Percentiles rank a stretch among this genome's conserved stretches.
Conservation (phyloP, 2,113 vertebrate genomes). For the Excalfactoria chinensis region DNA sequence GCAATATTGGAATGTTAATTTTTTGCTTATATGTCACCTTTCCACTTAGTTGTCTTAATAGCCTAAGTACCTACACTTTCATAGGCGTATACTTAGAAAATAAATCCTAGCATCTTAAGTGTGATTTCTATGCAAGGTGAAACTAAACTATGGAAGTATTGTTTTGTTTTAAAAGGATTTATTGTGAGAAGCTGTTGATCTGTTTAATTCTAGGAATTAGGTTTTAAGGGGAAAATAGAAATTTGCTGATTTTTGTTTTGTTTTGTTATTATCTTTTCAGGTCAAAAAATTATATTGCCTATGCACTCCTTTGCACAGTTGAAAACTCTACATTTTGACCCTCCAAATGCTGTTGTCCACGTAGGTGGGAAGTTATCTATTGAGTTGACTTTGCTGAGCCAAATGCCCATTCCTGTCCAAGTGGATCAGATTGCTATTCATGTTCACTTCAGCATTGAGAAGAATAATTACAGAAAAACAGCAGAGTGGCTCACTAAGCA, state of each 20-base stretch:
- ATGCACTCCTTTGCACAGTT: conserved; percentile 90
- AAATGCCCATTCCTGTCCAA: conserved; percentile 88
- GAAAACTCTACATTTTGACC: conserved; percentile 86
- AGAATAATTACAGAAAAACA: conserved; percentile 84
- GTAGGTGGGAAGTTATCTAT: conserved; percentile 87
- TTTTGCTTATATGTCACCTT: background rate
- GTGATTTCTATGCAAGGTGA: background rate
- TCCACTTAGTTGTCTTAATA: background rate
- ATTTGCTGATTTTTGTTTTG: background rate
- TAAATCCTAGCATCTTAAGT: background rate
- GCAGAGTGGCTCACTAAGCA: conserved; percentile 83
- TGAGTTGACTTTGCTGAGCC: conserved; percentile 86
- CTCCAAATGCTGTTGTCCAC: conserved; percentile 87
- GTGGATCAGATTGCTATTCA: conserved; percentile 87
- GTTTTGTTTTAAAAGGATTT: background rate
- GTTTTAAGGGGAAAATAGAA: background rate
- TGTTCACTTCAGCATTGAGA: conserved; percentile 89
- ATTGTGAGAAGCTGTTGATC: background rate
- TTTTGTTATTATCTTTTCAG: conserved; percentile 61
- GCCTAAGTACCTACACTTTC: background rate
- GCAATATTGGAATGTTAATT: background rate
- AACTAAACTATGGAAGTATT: background rate
- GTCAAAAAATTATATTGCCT: conserved; percentile 82
- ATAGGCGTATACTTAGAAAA: background rate
- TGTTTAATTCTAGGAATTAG: background rate